These are phyloP conservation scores for Parelbella ahira DNA, from an alignment of 2,888 invertebrate genomes.

Conservation along the genomic window DNA sequence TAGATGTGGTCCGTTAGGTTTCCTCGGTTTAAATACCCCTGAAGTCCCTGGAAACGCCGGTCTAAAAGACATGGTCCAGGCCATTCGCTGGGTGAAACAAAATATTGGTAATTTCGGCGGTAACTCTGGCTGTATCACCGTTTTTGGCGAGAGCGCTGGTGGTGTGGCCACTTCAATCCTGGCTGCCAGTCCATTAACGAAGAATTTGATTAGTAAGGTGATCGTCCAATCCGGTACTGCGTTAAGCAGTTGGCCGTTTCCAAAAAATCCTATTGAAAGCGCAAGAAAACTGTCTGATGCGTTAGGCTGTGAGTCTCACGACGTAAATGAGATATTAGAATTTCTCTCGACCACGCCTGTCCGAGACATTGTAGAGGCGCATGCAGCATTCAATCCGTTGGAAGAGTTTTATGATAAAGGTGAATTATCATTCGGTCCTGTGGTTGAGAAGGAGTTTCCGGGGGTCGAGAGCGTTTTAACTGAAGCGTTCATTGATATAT, in stretches of 20 bases:
- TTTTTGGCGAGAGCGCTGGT: slow-evolving; percentile 67
- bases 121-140: slow-evolving; percentile 60
- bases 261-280: slow-evolving; percentile 54
- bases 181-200: slow-evolving; percentile 60
- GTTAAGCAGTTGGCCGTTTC: slow-evolving; percentile 43
- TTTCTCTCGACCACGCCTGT: slow-evolving; percentile 56
- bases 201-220: slow-evolving; percentile 56
- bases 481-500: slow-evolving; percentile 53
- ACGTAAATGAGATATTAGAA: slow-evolving; percentile 57
- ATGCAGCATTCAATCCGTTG: slow-evolving; percentile 35
- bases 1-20: slow-evolving; percentile 70
- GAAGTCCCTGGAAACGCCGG: slow-evolving; percentile 73
- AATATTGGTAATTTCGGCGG: slow-evolving; percentile 69
- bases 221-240: slow-evolving; percentile 64
- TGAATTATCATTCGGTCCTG: slow-evolving; percentile 40
- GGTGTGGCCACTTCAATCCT: slow-evolving; percentile 48
- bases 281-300: slow-evolving; percentile 49
- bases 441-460: slow-evolving; percentile 65
- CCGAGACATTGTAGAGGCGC: slow-evolving; percentile 56
- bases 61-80: slow-evolving; percentile 62
- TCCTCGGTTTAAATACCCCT: slow-evolving; percentile 63
- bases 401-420: slow-evolving; percentile 32
- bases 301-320: slow-evolving; percentile 56
- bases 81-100: slow-evolving; percentile 62
- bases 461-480: slow-evolving; percentile 56